A percentile compares a stretch with the other conserved stretches of the same genome.
Conservation (phyloP, 2,113 vertebrate genomes). For the Pluvialis apricaria region DNA sequence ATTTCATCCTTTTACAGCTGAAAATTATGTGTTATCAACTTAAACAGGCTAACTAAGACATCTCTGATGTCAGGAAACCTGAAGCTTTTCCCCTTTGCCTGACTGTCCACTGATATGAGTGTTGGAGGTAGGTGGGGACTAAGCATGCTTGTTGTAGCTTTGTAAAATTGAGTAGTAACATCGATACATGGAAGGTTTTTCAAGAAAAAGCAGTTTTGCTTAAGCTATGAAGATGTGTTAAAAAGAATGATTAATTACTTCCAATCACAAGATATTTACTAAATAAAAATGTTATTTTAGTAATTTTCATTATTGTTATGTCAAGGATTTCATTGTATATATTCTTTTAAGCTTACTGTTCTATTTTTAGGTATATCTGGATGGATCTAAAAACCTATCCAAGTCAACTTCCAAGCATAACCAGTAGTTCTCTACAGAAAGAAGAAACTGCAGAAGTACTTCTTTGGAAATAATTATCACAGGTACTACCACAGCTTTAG, state of each 20-base stretch:
- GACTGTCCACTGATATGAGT: not conserved
- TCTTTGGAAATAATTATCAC: not conserved
- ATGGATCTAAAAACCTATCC: not conserved
- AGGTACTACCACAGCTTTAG: not conserved
- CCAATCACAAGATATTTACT: not conserved
- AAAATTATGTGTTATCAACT: not conserved
- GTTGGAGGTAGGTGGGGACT: not conserved
- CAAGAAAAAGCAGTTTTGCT: not conserved
- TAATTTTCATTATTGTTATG: not conserved
- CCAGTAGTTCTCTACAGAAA: not conserved
- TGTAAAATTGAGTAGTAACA: not conserved
- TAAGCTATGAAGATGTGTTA: not conserved
- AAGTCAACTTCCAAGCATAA: not conserved
- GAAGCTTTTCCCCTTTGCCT: not conserved
- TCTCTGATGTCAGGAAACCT: not conserved
- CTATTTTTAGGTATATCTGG: not conserved
- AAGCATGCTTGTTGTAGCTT: not conserved
- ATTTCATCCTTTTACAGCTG: not conserved
- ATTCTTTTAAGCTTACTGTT: not conserved
- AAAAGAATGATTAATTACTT: not conserved
- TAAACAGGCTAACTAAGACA: not conserved
- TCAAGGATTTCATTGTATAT: not conserved
- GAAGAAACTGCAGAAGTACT: not conserved
- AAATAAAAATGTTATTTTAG: not conserved
- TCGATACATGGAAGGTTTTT: not conserved